These are phyloP conservation scores for Perccottus glenii DNA, from an alignment of 2,113 vertebrate species.

Conservation along the genomic window DNA sequence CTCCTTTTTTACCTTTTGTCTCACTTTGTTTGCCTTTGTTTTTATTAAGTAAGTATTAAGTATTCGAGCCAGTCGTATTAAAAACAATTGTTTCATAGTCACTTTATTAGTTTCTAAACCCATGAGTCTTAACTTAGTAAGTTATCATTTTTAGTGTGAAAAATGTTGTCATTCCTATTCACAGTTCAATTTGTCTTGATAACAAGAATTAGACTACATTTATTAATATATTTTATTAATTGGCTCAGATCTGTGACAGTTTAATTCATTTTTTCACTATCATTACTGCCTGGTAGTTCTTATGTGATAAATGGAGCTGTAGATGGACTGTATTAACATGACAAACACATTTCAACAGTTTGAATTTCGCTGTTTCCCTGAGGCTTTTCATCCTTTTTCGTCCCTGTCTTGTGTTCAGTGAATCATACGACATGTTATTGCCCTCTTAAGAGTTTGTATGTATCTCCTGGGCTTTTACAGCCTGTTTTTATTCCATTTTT, in stretches of 20 bases:
- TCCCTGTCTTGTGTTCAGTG: slow-evolving; percentile 29
- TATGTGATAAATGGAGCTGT: slow-evolving; percentile 42
- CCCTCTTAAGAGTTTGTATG: slow-evolving; percentile 28
- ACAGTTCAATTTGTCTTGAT: too few relatives aligned
- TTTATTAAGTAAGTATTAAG: too few relatives aligned
- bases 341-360: slow-evolving; percentile 21
- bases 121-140: too few relatives aligned
- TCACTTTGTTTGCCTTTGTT: too few relatives aligned
- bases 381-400: background rate
- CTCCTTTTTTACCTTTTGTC: too few relatives aligned
- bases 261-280: slow-evolving; percentile 15
- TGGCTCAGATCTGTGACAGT: slow-evolving; percentile 10
- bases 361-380: slow-evolving; percentile 34
- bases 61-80: too few relatives aligned
- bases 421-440: slow-evolving; percentile 54
- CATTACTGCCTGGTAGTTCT: slow-evolving; percentile 6
- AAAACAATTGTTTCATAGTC: too few relatives aligned
- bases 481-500: slow-evolving; percentile 50
- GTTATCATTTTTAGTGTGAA: too few relatives aligned
- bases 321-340: slow-evolving; percentile 20
- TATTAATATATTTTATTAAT: slow-evolving; percentile 6
- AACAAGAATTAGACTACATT: too few relatives aligned
- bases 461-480: slow-evolving; percentile 59
- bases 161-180: too few relatives aligned
- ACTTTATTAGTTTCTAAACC: too few relatives aligned